A percentile compares a stretch with the other conserved stretches of the same genome.
phyloP scores from a whole-genome alignment of 2,888 invertebrate genomes.

The Asteroscopus sphinx region DNA sequence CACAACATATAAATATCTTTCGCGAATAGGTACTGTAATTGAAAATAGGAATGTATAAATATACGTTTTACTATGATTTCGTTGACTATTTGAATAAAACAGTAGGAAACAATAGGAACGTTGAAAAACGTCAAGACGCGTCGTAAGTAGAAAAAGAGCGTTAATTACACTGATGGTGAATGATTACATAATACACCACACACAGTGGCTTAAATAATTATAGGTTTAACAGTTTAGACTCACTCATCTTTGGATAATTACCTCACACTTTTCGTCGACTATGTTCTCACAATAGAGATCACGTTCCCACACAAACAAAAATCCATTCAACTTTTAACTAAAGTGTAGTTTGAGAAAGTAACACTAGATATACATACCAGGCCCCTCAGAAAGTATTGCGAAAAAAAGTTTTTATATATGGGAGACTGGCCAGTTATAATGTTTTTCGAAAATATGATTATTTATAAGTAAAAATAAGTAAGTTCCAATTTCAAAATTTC shows the following conservation, averaged over 20 bases:
- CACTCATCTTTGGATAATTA: slow-evolving; percentile 12
- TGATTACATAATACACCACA: slow-evolving; percentile 2
- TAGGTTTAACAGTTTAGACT: slow-evolving; percentile 1
- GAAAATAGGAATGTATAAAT: slow-evolving; percentile 26
- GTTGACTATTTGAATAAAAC: slow-evolving; percentile 7
- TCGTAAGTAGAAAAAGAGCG: slow-evolving; percentile 5
- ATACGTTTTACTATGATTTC: slow-evolving; percentile 14
- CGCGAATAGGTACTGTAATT: slow-evolving; percentile 35
- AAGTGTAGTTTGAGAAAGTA: too few species aligned
- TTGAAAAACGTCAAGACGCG: neutral
- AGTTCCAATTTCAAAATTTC: too few species aligned
- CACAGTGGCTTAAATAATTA: neutral
- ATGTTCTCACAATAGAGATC: slow-evolving; percentile 36
- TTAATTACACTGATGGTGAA: neutral
- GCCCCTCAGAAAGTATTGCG: too few species aligned
- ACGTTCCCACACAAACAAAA: slow-evolving; percentile 17
- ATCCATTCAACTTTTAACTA: neutral
- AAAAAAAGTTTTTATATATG: too few species aligned
- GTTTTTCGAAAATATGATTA: too few species aligned
- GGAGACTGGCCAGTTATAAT: too few species aligned
- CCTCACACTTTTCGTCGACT: slow-evolving; percentile 28
- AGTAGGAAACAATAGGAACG: slow-evolving; percentile 16
- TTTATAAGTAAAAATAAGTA: too few species aligned
- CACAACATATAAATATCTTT: slow-evolving; percentile 43
- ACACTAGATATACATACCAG: too few species aligned